These are phyloP conservation scores for Cardiocondyla obscurior DNA, from an alignment of 1,140 invertebrate species.

Conservation along the genomic window DNA sequence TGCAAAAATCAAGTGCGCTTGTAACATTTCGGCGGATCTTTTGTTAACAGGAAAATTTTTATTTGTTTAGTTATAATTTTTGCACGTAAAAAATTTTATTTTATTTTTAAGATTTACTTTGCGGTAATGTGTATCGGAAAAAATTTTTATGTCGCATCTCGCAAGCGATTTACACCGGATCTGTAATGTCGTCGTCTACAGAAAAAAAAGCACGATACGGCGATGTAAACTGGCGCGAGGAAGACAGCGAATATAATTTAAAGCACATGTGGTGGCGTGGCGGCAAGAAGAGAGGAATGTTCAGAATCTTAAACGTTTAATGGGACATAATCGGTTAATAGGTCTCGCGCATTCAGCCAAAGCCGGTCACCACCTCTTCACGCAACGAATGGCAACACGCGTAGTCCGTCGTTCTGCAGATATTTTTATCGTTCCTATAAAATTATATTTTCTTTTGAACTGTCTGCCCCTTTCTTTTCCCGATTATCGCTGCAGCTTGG, in stretches of 20 bases:
- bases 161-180: not conserved
- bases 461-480: not conserved
- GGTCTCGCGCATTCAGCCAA: conserved; percentile 62
- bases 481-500: not conserved
- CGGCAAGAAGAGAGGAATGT: conserved; percentile 68
- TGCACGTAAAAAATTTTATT: too few species aligned
- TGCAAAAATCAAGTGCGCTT: not conserved
- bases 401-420: not conserved
- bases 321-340: conserved; percentile 76
- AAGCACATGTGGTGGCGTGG: not conserved
- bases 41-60: not conserved
- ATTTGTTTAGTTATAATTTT: not conserved
- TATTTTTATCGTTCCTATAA: conserved; percentile 42
- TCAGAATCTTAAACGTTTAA: conserved; percentile 79
- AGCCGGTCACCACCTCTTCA: conserved; percentile 26
- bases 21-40: not conserved
- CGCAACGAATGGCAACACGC: conserved; percentile 40
- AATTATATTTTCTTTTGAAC: conserved; percentile 13
- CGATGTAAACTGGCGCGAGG: not conserved
- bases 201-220: not conserved
- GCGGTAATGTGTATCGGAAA: not conserved
- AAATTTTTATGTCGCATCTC: not conserved
- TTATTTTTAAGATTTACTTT: too few species aligned
- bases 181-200: not conserved
- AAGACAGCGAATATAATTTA: conserved; percentile 29